Conservation (phyloP, 2,113 vertebrate genomes). For the Chlorodrepanis virens region DNA sequence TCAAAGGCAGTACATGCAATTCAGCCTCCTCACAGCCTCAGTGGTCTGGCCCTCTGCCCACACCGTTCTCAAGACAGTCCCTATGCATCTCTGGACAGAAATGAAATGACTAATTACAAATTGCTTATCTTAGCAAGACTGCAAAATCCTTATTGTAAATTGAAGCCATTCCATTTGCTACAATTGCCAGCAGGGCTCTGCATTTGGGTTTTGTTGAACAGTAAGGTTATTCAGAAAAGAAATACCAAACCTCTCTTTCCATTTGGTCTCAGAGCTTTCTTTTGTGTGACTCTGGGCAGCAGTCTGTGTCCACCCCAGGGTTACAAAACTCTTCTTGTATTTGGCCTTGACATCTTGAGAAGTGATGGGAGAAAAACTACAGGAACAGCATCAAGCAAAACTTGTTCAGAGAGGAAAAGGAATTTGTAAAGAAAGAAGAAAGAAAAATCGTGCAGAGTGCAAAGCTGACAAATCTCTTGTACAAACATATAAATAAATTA, state of each 20-base stretch:
- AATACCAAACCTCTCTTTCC: not conserved
- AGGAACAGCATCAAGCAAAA: not conserved
- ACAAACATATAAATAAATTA: slow-evolving; percentile 36
- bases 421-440: not conserved
- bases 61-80: not conserved
- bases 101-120: not conserved
- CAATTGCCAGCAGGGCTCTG: not conserved
- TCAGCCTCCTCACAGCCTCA: not conserved
- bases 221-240: not conserved
- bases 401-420: not conserved
- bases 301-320: not conserved
- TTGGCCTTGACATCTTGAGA: not conserved
- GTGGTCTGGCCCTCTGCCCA: not conserved
- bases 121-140: not conserved
- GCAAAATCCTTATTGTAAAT: not conserved
- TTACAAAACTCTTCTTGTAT: not conserved
- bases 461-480: not conserved
- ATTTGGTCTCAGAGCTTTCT: not conserved
- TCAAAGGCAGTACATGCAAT: not conserved
- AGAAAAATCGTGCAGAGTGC: not conserved
- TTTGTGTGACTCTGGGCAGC: not conserved
- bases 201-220: not conserved
- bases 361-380: not conserved
- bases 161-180: not conserved
- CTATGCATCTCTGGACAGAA: not conserved